Conservation (phyloP, 2,888 invertebrate species). For the Camponotus fellah region DNA sequence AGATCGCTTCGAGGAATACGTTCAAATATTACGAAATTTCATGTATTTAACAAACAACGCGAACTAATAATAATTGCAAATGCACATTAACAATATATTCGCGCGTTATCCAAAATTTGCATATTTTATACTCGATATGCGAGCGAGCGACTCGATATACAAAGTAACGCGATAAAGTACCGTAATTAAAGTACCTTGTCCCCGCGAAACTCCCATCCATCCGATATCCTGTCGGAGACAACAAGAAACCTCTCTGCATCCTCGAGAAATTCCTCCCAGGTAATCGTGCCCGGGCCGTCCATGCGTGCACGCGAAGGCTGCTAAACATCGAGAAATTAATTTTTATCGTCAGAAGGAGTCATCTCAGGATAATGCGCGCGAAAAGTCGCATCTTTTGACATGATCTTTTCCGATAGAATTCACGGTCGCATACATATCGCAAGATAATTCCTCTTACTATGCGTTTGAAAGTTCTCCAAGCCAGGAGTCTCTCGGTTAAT, state of each 20-base stretch:
- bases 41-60: neutral
- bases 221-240: conserved; percentile 82
- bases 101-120: neutral
- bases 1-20: neutral
- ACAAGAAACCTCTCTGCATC: conserved; percentile 82
- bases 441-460: neutral
- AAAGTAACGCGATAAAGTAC: neutral
- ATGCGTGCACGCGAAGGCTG: conserved; percentile 64
- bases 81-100: neutral
- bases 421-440: neutral
- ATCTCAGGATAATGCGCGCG: neutral
- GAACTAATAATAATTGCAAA: neutral
- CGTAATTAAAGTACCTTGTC: conserved; percentile 79
- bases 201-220: conserved; percentile 83
- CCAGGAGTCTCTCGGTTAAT: neutral
- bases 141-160: neutral
- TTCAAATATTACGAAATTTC: neutral
- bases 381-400: neutral
- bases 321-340: conserved; percentile 17
- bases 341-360: neutral
- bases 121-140: neutral
- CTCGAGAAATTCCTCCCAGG: conserved; percentile 85
- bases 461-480: neutral
- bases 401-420: neutral
- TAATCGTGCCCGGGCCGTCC: conserved; percentile 84